Evolutionary conservation across 2,113 vertebrate genomes (phyloP), one percentile per base, ranked within the genome.

Genomic region (Neoarius graeffei): DNA sequence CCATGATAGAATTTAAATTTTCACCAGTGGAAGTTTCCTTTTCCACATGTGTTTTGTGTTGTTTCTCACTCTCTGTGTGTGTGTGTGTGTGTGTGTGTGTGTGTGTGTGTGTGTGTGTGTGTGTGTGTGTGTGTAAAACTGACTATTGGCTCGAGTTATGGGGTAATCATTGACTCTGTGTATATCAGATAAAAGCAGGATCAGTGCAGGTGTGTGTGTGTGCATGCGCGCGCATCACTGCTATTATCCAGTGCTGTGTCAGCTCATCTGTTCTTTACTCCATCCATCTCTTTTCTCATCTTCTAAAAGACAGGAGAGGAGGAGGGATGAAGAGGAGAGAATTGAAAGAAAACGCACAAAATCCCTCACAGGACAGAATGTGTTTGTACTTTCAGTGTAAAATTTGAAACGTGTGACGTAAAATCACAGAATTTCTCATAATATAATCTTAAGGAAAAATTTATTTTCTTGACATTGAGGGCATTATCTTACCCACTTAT

Each of bases 191-290:
- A 97, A 98, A 99, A 98, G 97, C 97, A 90, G 85, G 93, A 96
- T 92, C 35, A 96, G 96, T 97, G 97, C 97, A 96, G 96, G 96
- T 95, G 96, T 98, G 97, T 97, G 96, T 96, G 97, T 97, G 97
- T 97, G 96, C 97, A 97, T 97, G 96, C 96, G 96, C 96, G 96
- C 95, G 98, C 97, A 98, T 99, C 98, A 98, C 95, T 96, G 95
- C 98, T 98, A 98, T 98, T 97, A 97, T 98, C 96, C 95, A 94
- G 97, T 95, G 95, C 95, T 96, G 97, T 97, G 97, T 97, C 98
- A 97, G 97, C 96, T 96, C 97, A 97, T 98, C 96, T 97, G 97
- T 97, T 97, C 96, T 97, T 97, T 97, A 96, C 95, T 95, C 96
- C 97, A 97, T 99, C 97, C 96, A 97, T 99, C 97, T 98, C 81